A percentile compares a stretch with the other conserved stretches of the same genome.
These are phyloP conservation scores for Drosophila ezoana DNA, from an alignment of 2,888 invertebrate genomes.

Conservation along the genomic window DNA sequence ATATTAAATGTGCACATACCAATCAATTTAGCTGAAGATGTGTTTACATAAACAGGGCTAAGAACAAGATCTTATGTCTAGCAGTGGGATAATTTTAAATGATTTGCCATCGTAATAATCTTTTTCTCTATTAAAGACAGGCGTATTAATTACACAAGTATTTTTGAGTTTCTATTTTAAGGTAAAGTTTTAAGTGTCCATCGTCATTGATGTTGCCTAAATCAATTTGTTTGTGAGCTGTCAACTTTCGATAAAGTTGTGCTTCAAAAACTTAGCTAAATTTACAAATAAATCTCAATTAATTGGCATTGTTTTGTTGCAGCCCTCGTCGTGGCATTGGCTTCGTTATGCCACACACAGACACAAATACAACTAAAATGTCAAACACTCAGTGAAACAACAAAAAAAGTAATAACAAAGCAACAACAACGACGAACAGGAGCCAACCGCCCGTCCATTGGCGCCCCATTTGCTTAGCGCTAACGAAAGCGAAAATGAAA, in stretches of 20 bases:
- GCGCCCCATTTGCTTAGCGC: constrained; percentile 61
- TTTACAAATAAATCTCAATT: constrained; percentile 39
- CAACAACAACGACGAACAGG: constrained; percentile 6
- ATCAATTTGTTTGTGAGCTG: not conserved
- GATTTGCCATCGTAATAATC: too few species aligned
- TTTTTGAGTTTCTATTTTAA: not conserved
- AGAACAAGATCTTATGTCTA: too few species aligned
- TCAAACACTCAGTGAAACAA: constrained; percentile 30
- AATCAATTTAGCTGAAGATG: not conserved
- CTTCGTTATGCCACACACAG: constrained; percentile 12
- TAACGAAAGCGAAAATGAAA: constrained; percentile 70
- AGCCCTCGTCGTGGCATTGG: constrained; percentile 30
- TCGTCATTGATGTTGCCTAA: not conserved
- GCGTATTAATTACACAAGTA: not conserved
- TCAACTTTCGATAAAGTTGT: not conserved
- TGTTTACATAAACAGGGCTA: constrained; percentile 2
- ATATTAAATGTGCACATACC: constrained; percentile 4
- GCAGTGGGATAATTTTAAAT: not conserved
- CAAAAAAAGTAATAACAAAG: constrained; percentile 17
- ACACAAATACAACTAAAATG: constrained; percentile 35
- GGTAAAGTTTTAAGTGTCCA: not conserved
- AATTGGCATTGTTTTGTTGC: constrained; percentile 33
- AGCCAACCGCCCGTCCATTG: constrained; percentile 26
- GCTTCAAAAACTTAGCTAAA: constrained; percentile 10
- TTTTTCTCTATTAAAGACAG: too few species aligned